Evolutionary conservation across 2,888 invertebrate species (phyloP).

Genomic region (Vesta saturnalis): DNA sequence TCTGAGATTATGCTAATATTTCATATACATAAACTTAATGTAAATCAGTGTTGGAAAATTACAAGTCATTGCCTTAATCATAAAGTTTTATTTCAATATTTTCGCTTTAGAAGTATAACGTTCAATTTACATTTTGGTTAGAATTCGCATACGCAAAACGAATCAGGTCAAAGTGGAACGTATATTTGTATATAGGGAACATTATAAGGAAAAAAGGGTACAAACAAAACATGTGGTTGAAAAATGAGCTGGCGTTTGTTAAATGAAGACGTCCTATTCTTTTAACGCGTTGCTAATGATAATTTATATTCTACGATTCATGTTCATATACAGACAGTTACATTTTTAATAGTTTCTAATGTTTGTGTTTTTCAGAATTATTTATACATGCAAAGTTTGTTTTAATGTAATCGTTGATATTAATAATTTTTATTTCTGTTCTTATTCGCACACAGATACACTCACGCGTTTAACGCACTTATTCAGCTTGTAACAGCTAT

Average conservation of each 20-base stretch:
- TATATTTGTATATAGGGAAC: slow-evolving; percentile 19
- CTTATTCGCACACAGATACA: background rate
- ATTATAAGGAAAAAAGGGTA: slow-evolving; percentile 41
- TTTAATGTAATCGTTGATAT: slow-evolving; percentile 27
- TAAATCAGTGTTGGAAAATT: slow-evolving; percentile 53
- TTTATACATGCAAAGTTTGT: slow-evolving; percentile 33
- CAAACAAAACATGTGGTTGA: slow-evolving; percentile 51
- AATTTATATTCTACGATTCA: slow-evolving; percentile 56
- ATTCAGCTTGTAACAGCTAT: no score
- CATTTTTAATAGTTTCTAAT: slow-evolving; percentile 49
- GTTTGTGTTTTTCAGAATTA: slow-evolving; percentile 33
- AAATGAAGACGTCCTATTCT: slow-evolving; percentile 60
- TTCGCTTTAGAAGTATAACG: slow-evolving; percentile 23
- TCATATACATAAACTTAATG: slow-evolving; percentile 61
- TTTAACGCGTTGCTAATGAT: slow-evolving; percentile 59
- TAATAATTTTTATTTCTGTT: slow-evolving; percentile 21
- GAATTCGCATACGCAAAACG: no score
- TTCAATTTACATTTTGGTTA: slow-evolving; percentile 7
- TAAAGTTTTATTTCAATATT: slow-evolving; percentile 43
- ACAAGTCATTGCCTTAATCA: slow-evolving; percentile 50
- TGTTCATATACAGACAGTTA: slow-evolving; percentile 53
- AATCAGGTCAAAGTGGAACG: no score
- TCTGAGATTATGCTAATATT: slow-evolving; percentile 61
- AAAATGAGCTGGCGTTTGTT: slow-evolving; percentile 57
- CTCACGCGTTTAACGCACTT: background rate